Evolutionary conservation across 2,113 vertebrate species (phyloP), one percentile per base, ranked within the genome.

Genomic region (Climacteris rufus): DNA sequence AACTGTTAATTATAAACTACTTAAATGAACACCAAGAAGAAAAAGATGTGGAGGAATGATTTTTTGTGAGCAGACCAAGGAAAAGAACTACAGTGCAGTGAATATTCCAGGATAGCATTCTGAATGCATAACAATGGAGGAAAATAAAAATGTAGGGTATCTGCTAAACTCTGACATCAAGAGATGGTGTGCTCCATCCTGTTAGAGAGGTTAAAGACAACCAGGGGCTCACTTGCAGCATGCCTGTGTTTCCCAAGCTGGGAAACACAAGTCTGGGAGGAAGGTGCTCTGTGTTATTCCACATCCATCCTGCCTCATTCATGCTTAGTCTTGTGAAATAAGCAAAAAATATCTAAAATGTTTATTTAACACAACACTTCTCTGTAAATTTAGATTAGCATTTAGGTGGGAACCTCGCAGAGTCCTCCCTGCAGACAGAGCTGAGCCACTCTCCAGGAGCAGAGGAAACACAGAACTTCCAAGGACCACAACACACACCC

Each of bases 401-500:
- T 35, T 37, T 10, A 42, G 16, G 23, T 4, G 21, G 24, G 77
- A 47, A 18, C 8, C 19, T 42, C 13, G 3, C 15, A 28, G 45
- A 3, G 23, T 4, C 18, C 50, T 64, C 59, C 1, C 30, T 9
- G 45, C 65, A 65, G 33, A 5, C 37, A 57, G 53, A 64, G 82
- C 49, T 20, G 49, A 37, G 50, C 44, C 59, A 1, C 39, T 16
- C 60, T 13, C 69, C 9, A 27, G 16, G 42, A 74, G 50, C 2
- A 0, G 14, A 47, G 33, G 2, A 7, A 87, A 35, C 53, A 42
- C 13, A 25, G 20, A 50, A 27, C 7, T 11, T 7, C 9, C 0
- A 0, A 28, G 15, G 59, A 64, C 4, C 27, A 18, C 6, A 9
- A 18, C 0, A 22, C 22, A n/a, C 7, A 2, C 8, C 11, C 7